These are phyloP conservation scores for Rotaria macrura DNA, from an alignment of 2,888 invertebrate genomes.

Conservation along the genomic window DNA sequence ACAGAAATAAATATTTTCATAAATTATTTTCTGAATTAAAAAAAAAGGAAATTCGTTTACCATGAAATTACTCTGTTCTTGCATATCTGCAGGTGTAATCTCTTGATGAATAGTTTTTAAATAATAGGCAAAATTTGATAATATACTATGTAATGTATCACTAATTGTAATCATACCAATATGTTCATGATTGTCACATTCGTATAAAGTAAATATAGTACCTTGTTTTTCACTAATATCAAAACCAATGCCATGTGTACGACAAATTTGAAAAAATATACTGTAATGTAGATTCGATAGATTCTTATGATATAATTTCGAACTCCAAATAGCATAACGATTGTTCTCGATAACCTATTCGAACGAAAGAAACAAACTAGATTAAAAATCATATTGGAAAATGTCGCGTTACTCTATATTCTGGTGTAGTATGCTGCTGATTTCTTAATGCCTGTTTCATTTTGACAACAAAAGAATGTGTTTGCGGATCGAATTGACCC, in stretches of 20 bases:
- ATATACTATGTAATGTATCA: constrained; percentile 44
- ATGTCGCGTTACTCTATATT: constrained; percentile 29
- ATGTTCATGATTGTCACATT: constrained; percentile 46
- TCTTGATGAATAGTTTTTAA: constrained; percentile 48
- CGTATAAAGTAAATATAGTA: constrained; percentile 47
- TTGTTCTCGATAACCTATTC: constrained; percentile 22
- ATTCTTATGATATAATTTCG: constrained; percentile 46
- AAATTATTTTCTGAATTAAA: too few relatives aligned
- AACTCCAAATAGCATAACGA: constrained; percentile 47
- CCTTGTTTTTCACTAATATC: constrained; percentile 50
- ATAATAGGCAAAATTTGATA: constrained; percentile 47
- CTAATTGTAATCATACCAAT: constrained; percentile 48
- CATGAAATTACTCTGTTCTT: constrained; percentile 48
- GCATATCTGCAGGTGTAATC: constrained; percentile 48
- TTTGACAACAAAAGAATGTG: constrained; percentile 40
- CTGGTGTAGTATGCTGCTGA: constrained; percentile 28
- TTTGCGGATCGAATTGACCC: constrained; percentile 41
- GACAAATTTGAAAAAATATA: constrained; percentile 51
- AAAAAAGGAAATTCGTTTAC: constrained; percentile 37
- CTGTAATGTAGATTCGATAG: constrained; percentile 50
- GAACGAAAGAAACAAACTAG: not conserved
- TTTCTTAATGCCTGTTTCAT: not conserved
- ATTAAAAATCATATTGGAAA: not conserved
- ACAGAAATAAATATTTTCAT: not conserved
- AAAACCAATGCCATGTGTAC: constrained; percentile 50